These are phyloP conservation scores for Carettochelys insculpta DNA, from an alignment of 2,113 vertebrate genomes.

Conservation along the genomic window DNA sequence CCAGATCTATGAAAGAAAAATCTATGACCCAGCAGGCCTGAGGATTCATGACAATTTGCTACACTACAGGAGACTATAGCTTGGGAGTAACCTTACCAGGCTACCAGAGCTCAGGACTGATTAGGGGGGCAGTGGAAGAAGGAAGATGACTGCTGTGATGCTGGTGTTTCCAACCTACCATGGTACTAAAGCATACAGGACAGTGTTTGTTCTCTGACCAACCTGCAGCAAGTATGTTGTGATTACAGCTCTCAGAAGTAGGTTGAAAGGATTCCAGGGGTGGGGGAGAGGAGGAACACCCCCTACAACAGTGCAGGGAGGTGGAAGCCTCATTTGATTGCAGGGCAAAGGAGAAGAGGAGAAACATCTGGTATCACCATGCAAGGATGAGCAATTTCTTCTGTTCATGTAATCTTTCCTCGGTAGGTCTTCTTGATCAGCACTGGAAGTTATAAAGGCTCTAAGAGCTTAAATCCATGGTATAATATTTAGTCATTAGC, in stretches of 20 bases:
- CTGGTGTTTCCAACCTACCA: neutral
- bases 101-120: neutral
- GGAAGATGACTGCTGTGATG: neutral
- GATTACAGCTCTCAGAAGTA: neutral
- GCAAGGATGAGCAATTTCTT: neutral
- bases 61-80: neutral
- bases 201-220: neutral
- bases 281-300: too few relatives aligned
- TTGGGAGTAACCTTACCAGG: neutral
- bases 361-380: neutral
- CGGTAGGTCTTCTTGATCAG: neutral
- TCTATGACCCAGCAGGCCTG: neutral
- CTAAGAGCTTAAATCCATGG: neutral
- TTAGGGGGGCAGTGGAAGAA: neutral
- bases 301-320: neutral
- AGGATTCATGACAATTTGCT: neutral
- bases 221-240: neutral
- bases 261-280: neutral
- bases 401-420: slow-evolving; percentile 8
- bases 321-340: too few relatives aligned
- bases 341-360: neutral
- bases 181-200: neutral
- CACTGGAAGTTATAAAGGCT: neutral
- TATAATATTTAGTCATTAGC: neutral
- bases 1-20: slow-evolving; percentile 12